Base-by-base conservation (phyloP, 2,113 vertebrate genomes). In the Triplophysa dalaica region DNA sequence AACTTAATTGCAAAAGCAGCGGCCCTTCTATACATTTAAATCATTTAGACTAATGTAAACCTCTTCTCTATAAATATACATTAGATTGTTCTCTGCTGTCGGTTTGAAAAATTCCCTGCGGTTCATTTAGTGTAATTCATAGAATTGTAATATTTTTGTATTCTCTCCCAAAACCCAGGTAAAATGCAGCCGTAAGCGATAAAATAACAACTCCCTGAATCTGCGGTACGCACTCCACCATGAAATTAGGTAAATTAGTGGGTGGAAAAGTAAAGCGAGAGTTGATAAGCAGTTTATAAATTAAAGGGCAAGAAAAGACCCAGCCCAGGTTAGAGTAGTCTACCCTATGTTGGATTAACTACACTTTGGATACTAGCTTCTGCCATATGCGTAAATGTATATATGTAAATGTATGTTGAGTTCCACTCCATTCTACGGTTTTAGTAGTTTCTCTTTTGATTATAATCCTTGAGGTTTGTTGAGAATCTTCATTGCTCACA, bases 191-290 rank as follows among this genome's bases (percentile, higher is more conserved):
- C 19, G 48, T 77, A 54, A 77, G 75, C 61, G 33, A 77, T 54
- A 19, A 54, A 50, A 43, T 13, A 54, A 74, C 56, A 80, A 60
- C 61, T 63, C 69, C 80, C 80, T 87, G 87, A 86, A 87, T 86
- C 85, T 77, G 81, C 81, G 84, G 86, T 62, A 68, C 86, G 82
- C 80, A 83, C 76, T 81, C 77, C 75, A 84, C 84, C 79, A 84
- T 86, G 79, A 80, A 65, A 78, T 89, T 83, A 81, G 81, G 62
- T 83, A 90, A 90, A 91, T 88, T 89, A 89, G 86, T 88, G 88
- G 90, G 92, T 90, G 89, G 87, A 91, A 90, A 89, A 89, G 86
- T 48, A 64, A 75, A 73, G 52, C 7, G 65, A 66, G 86, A 87
- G 88, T 89, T 85, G 85, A 85, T 84, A 87, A 86, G 83, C 81